Conservation (phyloP, 2,888 invertebrate genomes). For the Idaea biselata region DNA sequence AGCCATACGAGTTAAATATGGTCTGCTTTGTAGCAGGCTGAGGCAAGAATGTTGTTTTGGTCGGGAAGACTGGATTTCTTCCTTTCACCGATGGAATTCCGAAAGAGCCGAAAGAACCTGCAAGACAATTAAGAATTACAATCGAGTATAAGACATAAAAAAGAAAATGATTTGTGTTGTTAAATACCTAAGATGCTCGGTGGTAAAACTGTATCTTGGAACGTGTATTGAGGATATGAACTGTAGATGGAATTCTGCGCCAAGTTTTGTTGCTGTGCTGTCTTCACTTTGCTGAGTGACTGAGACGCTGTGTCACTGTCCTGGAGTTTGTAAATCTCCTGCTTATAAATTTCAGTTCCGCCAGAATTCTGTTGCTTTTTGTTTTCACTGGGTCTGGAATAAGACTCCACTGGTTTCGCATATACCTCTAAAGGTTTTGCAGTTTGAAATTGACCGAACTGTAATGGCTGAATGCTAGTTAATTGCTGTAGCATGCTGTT, state of each 20-base stretch:
- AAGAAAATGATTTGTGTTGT: conserved; percentile 12
- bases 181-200: conserved; percentile 66
- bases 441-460: conserved; percentile 62
- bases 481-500: conserved; percentile 63
- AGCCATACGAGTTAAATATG: conserved; percentile 65
- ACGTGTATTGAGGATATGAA: conserved; percentile 58
- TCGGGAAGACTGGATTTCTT: conserved; percentile 67
- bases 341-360: conserved; percentile 62
- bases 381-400: conserved; percentile 51
- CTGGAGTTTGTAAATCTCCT: conserved; percentile 65
- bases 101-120: conserved; percentile 81
- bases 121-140: conserved; percentile 26
- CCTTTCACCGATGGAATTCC: conserved; percentile 80
- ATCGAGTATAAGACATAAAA: neutral
- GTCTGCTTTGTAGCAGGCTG: conserved; percentile 66
- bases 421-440: conserved; percentile 58
- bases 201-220: conserved; percentile 62
- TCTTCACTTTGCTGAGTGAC: conserved; percentile 61
- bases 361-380: conserved; percentile 39
- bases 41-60: conserved; percentile 66
- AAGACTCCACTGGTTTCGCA: conserved; percentile 59
- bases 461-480: conserved; percentile 62
- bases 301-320: conserved; percentile 66
- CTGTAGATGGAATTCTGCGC: conserved; percentile 46
- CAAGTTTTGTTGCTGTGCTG: conserved; percentile 62